A percentile compares a stretch with the other conserved stretches of the same genome.
phyloP scores from a whole-genome alignment of 2,113 vertebrate species.

The Daphoenositta chrysoptera region DNA sequence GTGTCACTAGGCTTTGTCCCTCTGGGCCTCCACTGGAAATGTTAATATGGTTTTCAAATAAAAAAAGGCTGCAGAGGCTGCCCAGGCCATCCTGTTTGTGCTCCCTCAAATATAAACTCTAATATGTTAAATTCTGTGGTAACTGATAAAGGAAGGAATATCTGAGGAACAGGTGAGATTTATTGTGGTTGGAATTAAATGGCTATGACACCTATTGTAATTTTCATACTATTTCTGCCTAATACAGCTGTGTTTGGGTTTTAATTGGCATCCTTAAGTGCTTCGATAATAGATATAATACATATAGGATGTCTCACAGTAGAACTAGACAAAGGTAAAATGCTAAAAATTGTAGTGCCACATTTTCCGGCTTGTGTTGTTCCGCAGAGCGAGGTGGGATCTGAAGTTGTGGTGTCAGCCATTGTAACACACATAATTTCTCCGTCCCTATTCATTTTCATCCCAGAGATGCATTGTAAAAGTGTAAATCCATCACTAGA shows the following conservation, averaged over 20 bases:
- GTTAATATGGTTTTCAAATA: background rate
- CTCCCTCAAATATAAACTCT: background rate
- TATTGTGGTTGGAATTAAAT: background rate
- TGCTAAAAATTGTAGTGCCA: background rate
- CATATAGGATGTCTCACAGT: background rate
- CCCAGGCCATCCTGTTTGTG: background rate
- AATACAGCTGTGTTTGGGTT: background rate
- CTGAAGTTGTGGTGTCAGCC: background rate
- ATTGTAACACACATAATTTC: slow-evolving; percentile 30
- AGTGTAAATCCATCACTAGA: slow-evolving; percentile 63
- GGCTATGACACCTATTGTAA: background rate
- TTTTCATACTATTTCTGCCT: background rate
- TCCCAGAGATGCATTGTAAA: slow-evolving; percentile 27
- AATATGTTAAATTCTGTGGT: background rate
- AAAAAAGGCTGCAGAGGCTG: background rate
- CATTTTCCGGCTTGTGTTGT: background rate
- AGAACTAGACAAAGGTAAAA: background rate
- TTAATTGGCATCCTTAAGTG: slow-evolving; percentile 29
- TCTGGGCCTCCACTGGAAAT: background rate
- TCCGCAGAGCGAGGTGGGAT: background rate
- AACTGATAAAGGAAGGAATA: background rate
- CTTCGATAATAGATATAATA: background rate
- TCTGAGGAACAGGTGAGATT: background rate
- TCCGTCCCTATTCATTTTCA: slow-evolving; percentile 45
- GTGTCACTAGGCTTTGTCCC: background rate